Percentiles rank a stretch among this genome's conserved stretches.
Conservation (phyloP, 2,113 vertebrate genomes). For the Emydocephalus ijimae region DNA sequence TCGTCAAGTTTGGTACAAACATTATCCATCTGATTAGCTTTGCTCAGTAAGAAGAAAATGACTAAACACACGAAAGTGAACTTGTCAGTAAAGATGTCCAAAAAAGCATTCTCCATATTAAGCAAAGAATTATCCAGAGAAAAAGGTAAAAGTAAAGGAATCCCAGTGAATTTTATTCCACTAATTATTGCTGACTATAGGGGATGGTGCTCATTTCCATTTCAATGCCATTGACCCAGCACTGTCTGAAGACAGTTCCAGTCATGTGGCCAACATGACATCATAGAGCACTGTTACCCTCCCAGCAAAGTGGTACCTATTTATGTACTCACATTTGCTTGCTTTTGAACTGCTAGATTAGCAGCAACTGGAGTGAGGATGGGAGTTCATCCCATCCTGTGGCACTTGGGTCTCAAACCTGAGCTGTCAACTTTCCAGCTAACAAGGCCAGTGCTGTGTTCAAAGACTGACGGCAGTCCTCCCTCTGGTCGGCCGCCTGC, state of each 20-base stretch:
- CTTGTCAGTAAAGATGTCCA: background rate
- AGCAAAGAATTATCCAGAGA: background rate
- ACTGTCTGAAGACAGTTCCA: background rate
- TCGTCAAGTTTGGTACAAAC: no score
- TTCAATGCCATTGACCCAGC: background rate
- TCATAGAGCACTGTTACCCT: background rate
- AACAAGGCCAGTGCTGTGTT: no score
- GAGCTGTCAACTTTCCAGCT: background rate
- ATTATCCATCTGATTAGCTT: background rate
- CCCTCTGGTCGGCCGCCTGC: no score
- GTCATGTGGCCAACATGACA: background rate
- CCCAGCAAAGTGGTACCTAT: background rate
- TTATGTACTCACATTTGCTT: background rate
- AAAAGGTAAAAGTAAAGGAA: background rate
- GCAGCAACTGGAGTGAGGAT: background rate
- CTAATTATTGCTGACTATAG: background rate
- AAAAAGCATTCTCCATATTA: background rate
- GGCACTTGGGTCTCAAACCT: background rate
- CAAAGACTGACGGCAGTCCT: no score
- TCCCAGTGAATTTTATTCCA: background rate
- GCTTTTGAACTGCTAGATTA: background rate
- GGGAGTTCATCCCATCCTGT: background rate
- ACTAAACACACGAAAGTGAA: background rate
- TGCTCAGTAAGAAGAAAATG: background rate
- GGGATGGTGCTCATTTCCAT: background rate